phyloP scores from a whole-genome alignment of 2,797 vertebrate genomes.

The Ataeniobius toweri region DNA sequence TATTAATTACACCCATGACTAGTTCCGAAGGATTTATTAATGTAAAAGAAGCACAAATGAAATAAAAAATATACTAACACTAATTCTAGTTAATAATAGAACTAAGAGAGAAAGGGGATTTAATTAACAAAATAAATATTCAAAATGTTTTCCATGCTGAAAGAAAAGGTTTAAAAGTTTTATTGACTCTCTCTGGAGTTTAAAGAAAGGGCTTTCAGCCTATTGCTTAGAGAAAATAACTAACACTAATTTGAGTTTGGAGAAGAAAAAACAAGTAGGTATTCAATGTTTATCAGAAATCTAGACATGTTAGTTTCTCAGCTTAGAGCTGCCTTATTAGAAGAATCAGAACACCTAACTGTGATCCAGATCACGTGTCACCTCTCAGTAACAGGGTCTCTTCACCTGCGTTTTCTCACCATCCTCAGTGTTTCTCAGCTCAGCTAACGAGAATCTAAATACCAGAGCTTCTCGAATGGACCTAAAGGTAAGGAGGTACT shows the following conservation, averaged over 20 bases:
- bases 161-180: background rate
- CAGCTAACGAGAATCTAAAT: no score
- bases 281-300: background rate
- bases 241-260: background rate
- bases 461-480: no score
- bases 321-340: background rate
- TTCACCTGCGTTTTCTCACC: no score
- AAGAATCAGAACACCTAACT: no score
- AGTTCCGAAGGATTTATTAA: background rate
- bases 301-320: background rate
- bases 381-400: no score
- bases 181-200: no score
- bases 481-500: no score
- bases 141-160: background rate
- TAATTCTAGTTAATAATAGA: background rate
- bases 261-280: background rate
- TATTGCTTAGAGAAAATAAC: background rate
- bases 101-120: background rate
- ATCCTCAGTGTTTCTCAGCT: no score
- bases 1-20: background rate
- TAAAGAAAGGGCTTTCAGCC: background rate
- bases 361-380: no score
- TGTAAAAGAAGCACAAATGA: background rate
- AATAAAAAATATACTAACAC: background rate
- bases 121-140: background rate